Conservation (phyloP, 2,888 invertebrate species). For the Drosophila melanosoma region DNA sequence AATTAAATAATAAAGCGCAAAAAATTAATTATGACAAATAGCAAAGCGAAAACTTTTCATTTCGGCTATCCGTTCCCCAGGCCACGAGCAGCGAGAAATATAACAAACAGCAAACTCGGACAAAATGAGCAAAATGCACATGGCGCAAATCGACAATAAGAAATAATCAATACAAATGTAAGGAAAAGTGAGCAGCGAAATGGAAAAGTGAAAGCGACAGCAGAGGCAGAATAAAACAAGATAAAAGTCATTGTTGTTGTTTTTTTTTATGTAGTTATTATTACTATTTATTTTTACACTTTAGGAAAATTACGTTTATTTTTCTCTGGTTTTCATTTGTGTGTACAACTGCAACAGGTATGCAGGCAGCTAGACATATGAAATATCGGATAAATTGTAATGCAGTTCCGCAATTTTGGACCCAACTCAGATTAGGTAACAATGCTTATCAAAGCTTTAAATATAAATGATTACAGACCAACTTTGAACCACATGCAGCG, state of each 20-base stretch:
- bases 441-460: constrained; percentile 42
- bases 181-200: constrained; percentile 62
- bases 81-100: constrained; percentile 18
- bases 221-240: constrained; percentile 56
- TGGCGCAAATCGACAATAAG: constrained; percentile 53
- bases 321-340: constrained; percentile 35
- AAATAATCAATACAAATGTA: constrained; percentile 71
- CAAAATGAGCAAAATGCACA: constrained; percentile 50
- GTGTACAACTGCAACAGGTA: constrained; percentile 34
- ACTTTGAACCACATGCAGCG: constrained; percentile 33
- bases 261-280: constrained; percentile 19
- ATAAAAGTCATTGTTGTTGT: constrained; percentile 13
- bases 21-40: constrained; percentile 78
- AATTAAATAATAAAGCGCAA: constrained; percentile 67
- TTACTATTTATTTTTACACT: constrained; percentile 17
- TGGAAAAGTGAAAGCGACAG: constrained; percentile 75
- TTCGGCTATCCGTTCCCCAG: constrained; percentile 36
- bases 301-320: constrained; percentile 58
- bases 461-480: constrained; percentile 39
- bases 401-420: constrained; percentile 66
- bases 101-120: constrained; percentile 14
- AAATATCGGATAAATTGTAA: constrained; percentile 51
- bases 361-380: constrained; percentile 18
- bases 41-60: constrained; percentile 71
- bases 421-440: constrained; percentile 66